A percentile compares a stretch with the other conserved stretches of the same genome.
These are phyloP conservation scores for Tiphia femorata DNA, from an alignment of 2,888 invertebrate species.

Conservation along the genomic window DNA sequence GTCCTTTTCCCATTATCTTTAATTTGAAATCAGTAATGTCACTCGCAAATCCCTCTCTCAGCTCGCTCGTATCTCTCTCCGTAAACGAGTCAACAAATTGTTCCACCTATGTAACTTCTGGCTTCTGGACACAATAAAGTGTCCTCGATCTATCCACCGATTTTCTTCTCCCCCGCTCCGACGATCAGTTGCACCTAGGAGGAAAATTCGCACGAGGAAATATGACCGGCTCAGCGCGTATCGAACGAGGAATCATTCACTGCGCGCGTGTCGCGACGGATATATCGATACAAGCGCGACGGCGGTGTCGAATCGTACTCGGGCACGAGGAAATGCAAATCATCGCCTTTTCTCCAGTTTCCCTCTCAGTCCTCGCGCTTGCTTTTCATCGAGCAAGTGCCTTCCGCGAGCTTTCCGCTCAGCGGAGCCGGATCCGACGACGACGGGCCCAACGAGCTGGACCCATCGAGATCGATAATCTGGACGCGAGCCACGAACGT, in stretches of 20 bases:
- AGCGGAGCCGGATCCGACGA: constrained; percentile 36
- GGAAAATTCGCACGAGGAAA: neutral
- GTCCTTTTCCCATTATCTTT: too few species aligned
- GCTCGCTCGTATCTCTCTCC: too few species aligned
- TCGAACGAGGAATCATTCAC: neutral
- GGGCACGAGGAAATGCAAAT: constrained; percentile 23
- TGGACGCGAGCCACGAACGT: constrained; percentile 50
- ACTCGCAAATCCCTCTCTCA: neutral
- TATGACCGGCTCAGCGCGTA: too few species aligned
- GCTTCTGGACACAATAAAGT: too few species aligned
- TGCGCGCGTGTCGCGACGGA: neutral
- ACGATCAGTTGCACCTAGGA: neutral
- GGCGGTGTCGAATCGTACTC: constrained; percentile 1
- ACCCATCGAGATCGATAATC: constrained; percentile 53
- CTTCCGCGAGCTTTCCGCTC: constrained; percentile 42
- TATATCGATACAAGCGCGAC: neutral
- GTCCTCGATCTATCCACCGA: neutral
- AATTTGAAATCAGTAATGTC: too few species aligned
- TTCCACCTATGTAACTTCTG: too few species aligned
- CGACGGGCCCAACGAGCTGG: constrained; percentile 31
- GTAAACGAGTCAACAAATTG: too few species aligned
- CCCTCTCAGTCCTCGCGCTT: constrained; percentile 15
- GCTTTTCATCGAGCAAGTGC: constrained; percentile 17
- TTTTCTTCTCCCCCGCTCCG: neutral
- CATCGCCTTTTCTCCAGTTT: constrained; percentile 9